These are phyloP conservation scores for Brachionus paranguensis DNA, from an alignment of 1,140 invertebrate genomes.

Conservation along the genomic window DNA sequence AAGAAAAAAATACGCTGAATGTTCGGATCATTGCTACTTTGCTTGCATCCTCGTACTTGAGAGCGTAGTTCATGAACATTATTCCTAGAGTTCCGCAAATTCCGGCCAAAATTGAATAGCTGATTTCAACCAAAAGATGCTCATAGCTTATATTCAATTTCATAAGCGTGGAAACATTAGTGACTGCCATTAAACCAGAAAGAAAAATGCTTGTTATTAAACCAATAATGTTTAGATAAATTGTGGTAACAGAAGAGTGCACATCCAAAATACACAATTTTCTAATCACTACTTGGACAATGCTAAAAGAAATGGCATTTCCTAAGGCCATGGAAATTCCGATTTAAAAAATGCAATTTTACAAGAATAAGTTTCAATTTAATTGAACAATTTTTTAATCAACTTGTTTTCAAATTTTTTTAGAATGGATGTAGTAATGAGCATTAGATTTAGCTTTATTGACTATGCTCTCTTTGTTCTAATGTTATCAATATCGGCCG, in stretches of 20 bases:
- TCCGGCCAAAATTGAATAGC: not conserved
- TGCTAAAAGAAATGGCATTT: not conserved
- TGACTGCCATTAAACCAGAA: not conserved
- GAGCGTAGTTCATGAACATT: constrained; percentile 18
- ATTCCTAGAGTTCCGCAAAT: constrained; percentile 12
- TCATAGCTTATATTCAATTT: not conserved
- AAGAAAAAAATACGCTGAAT: constrained; percentile 27
- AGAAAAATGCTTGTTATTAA: not conserved
- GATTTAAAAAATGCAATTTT: not conserved
- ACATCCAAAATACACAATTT: constrained; percentile 22
- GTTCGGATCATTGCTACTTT: constrained; percentile 19
- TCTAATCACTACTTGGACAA: constrained; percentile 11
- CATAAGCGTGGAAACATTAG: not conserved
- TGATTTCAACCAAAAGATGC: not conserved
- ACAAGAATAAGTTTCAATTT: not conserved
- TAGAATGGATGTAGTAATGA: not conserved
- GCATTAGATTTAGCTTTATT: not conserved
- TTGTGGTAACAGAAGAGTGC: not conserved
- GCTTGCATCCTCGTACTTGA: constrained; percentile 26
- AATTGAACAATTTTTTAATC: not conserved
- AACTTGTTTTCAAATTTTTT: not conserved
- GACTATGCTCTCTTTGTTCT: constrained; percentile 17
- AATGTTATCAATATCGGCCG: not conserved
- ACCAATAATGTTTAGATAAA: not conserved
- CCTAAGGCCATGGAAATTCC: not conserved